Conservation (phyloP, 2,888 invertebrate genomes). For the Hypselothyrea guttata region DNA sequence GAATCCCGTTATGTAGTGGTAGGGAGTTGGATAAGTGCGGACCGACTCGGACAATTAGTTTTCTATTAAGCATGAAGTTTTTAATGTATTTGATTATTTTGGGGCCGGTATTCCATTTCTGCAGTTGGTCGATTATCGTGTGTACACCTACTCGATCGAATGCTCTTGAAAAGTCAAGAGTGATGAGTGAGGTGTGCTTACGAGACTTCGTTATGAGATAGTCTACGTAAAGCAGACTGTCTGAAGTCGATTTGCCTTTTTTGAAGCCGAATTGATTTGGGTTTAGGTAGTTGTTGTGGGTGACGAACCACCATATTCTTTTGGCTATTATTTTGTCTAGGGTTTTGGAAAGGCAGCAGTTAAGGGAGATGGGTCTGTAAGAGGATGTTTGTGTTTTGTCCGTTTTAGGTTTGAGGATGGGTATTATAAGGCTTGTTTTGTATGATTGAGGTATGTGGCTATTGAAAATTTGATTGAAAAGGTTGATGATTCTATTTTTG, state of each 20-base stretch:
- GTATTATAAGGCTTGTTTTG: constrained; percentile 17
- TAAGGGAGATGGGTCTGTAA: background rate
- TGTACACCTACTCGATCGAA: constrained; percentile 16
- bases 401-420: constrained; percentile 12
- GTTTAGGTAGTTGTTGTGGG: background rate
- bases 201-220: constrained; percentile 3
- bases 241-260: constrained; percentile 9
- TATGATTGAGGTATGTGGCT: constrained; percentile 15
- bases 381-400: constrained; percentile 3
- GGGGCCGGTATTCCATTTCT: background rate
- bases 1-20: constrained; percentile 3
- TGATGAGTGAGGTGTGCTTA: constrained; percentile 18
- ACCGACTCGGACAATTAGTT: background rate
- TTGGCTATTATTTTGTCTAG: constrained; percentile 27
- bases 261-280: constrained; percentile 11
- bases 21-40: background rate
- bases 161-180: constrained; percentile 23
- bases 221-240: background rate
- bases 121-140: constrained; percentile 9
- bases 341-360: constrained; percentile 5
- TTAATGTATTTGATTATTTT: constrained; percentile 12
- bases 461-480: constrained; percentile 11
- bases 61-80: constrained; percentile 12
- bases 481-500: constrained; percentile 11
- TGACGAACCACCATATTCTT: constrained; percentile 23